These are phyloP conservation scores for Uropsilus gracilis DNA, from an alignment of 2,113 vertebrate genomes.

Conservation along the genomic window DNA sequence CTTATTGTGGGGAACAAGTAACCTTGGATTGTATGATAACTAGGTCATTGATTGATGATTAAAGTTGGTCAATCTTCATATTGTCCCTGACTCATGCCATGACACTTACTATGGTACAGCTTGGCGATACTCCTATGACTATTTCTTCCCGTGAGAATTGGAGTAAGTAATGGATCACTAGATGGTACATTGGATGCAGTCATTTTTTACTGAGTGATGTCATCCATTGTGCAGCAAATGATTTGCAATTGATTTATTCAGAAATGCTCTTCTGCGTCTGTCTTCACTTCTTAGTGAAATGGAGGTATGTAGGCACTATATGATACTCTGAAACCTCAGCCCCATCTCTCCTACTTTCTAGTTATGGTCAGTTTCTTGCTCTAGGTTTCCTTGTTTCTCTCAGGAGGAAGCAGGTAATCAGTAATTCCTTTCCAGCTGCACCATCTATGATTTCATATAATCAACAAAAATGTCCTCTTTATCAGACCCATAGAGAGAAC, in stretches of 20 bases:
- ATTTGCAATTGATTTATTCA: neutral
- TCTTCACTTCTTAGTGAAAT: slow-evolving; percentile 31
- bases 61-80: neutral
- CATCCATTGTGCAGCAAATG: neutral
- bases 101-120: neutral
- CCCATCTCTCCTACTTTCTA: neutral
- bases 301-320: neutral
- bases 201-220: neutral
- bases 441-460: slow-evolving; percentile 37
- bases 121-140: neutral
- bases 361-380: neutral
- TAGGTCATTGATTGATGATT: slow-evolving; percentile 15
- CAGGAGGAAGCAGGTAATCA: neutral
- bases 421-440: neutral
- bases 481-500: neutral
- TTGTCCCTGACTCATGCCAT: neutral
- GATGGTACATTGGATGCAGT: neutral
- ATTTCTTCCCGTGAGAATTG: slow-evolving; percentile 25
- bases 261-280: neutral
- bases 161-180: neutral
- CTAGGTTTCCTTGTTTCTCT: neutral
- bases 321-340: neutral
- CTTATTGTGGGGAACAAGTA: neutral
- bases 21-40: neutral
- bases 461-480: slow-evolving; percentile 9